These are phyloP conservation scores for Seira ritae DNA, from an alignment of 2,888 invertebrate genomes.

Conservation along the genomic window DNA sequence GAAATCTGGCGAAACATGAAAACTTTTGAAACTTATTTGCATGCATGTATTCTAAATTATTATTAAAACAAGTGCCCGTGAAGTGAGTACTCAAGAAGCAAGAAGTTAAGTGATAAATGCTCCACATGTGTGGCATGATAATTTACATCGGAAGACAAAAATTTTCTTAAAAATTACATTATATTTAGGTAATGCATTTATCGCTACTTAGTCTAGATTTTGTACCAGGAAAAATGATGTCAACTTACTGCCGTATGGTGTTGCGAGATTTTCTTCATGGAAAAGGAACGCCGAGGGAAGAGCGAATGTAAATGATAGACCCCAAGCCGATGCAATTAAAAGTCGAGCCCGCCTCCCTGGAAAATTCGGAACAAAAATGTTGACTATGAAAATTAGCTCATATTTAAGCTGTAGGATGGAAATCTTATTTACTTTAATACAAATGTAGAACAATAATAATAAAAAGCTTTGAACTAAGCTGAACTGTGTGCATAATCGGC, in stretches of 20 bases:
- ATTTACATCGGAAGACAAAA: background rate
- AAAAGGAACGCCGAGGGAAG: conserved; percentile 85
- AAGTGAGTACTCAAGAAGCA: too few relatives aligned
- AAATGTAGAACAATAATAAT: conserved; percentile 96
- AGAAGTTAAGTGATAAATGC: background rate
- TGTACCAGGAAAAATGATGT: too few relatives aligned
- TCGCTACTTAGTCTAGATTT: too few relatives aligned
- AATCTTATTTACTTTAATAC: conserved; percentile 79
- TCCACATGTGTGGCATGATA: background rate
- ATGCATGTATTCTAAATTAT: background rate
- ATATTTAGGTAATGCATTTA: too few relatives aligned
- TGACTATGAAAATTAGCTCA: background rate
- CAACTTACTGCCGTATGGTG: conserved; percentile 47
- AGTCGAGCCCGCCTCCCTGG: conserved; percentile 90
- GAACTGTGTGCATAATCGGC: too few relatives aligned
- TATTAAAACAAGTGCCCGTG: background rate
- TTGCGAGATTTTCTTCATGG: conserved; percentile 81
- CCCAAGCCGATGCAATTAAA: conserved; percentile 88
- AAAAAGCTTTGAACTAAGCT: too few relatives aligned
- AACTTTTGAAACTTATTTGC: background rate
- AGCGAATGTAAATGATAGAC: conserved; percentile 88
- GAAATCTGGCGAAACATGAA: background rate
- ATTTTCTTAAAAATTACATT: background rate
- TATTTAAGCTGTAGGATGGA: too few relatives aligned
- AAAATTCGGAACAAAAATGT: conserved; percentile 69